phyloP scores from a whole-genome alignment of 2,797 vertebrate species.

The Eupleurogrammus muticus region DNA sequence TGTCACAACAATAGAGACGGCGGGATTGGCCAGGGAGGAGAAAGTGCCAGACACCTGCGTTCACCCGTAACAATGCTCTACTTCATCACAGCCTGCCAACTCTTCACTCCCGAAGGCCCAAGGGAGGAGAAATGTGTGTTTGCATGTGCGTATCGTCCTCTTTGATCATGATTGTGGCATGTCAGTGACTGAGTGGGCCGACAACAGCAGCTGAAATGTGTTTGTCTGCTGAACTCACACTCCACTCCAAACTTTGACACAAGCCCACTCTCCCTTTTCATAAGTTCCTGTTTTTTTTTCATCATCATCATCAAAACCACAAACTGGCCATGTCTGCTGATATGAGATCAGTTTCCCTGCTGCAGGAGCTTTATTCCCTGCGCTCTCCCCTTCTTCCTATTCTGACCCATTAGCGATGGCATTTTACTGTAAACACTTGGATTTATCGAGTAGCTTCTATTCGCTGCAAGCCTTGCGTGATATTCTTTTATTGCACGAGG shows the following conservation, averaged over 20 bases:
- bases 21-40: constrained; percentile 36
- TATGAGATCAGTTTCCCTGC: constrained; percentile 22
- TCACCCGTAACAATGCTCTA: constrained; percentile 63
- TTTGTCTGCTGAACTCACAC: constrained; percentile 2
- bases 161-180: constrained; percentile 60
- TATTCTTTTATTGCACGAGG: constrained; percentile 73
- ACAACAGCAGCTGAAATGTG: constrained; percentile 26
- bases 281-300: not conserved
- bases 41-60: constrained; percentile 73
- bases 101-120: constrained; percentile 53
- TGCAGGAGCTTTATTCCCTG: not conserved
- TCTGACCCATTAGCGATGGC: constrained; percentile 71
- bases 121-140: constrained; percentile 27
- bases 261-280: constrained; percentile 15
- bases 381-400: constrained; percentile 16
- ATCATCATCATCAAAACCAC: constrained; percentile 4
- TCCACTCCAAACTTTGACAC: not conserved
- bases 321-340: constrained; percentile 8
- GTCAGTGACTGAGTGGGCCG: constrained; percentile 31
- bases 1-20: constrained; percentile 71
- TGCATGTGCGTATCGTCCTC: constrained; percentile 25
- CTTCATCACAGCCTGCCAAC: constrained; percentile 53
- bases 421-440: constrained; percentile 73
- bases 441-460: constrained; percentile 74
- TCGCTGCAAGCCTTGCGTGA: constrained; percentile 77